phyloP scores from a whole-genome alignment of 2,888 invertebrate species.

The Cetonia aurata region DNA sequence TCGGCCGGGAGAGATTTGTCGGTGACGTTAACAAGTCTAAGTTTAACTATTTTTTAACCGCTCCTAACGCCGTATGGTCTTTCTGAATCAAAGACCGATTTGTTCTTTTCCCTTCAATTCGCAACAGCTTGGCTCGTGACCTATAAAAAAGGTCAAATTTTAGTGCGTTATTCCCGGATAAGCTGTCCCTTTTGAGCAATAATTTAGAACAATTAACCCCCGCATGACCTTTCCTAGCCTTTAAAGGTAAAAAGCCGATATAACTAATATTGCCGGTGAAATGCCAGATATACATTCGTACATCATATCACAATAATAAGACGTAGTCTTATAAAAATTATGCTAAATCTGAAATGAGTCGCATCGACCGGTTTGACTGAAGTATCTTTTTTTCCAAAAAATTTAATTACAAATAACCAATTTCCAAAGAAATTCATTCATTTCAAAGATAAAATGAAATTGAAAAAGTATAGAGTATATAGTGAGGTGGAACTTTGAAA shows the following conservation, averaged over 20 bases:
- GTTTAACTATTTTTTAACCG: slow-evolving; percentile 49
- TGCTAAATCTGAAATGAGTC: too few species aligned
- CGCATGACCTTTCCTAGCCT: slow-evolving; percentile 61
- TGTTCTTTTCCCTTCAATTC: background rate
- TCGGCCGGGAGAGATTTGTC: slow-evolving; percentile 57
- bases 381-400: too few species aligned
- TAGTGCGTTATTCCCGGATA: slow-evolving; percentile 63
- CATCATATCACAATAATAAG: too few species aligned
- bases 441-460: too few species aligned
- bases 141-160: slow-evolving; percentile 64
- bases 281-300: slow-evolving; percentile 1
- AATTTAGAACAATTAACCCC: slow-evolving; percentile 65
- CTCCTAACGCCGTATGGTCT: slow-evolving; percentile 7
- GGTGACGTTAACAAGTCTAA: slow-evolving; percentile 48
- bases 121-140: slow-evolving; percentile 51
- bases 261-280: slow-evolving; percentile 36
- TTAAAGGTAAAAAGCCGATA: slow-evolving; percentile 61
- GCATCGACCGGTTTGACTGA: too few species aligned
- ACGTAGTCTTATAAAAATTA: too few species aligned
- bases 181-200: slow-evolving; percentile 65
- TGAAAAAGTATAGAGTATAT: too few species aligned
- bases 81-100: slow-evolving; percentile 18
- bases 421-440: too few species aligned
- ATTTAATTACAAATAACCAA: too few species aligned
- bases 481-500: too few species aligned